Conservation (phyloP, 2,888 invertebrate genomes). For the Nasonovia ribisnigri region DNA sequence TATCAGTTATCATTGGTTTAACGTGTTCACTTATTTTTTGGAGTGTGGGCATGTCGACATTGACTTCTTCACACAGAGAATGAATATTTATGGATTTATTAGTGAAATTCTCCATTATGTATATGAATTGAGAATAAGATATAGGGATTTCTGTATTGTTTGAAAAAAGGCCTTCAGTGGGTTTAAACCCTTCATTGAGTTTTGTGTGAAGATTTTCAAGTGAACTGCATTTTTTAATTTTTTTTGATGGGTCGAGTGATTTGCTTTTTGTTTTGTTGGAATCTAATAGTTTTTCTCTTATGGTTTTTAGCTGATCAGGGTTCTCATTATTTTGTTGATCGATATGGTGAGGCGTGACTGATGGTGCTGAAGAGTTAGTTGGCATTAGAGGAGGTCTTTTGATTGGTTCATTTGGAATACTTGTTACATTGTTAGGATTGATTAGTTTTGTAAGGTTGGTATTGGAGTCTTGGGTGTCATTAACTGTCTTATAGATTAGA, state of each 20-base stretch:
- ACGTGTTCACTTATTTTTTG: no score
- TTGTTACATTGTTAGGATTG: no score
- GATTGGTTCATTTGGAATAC: not conserved
- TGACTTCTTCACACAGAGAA: not conserved
- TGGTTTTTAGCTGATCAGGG: not conserved
- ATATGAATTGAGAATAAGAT: not conserved
- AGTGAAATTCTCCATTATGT: not conserved
- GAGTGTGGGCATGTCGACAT: no score
- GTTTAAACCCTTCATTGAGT: not conserved
- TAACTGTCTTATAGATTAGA: no score
- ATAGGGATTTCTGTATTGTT: conserved; percentile 4
- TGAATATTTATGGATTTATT: not conserved
- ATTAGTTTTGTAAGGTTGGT: no score
- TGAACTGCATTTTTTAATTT: conserved; percentile 3
- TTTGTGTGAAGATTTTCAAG: not conserved
- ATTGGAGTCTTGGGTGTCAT: no score
- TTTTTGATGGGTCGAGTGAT: not conserved
- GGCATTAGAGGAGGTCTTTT: conserved; percentile 4
- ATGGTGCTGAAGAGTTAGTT: not conserved
- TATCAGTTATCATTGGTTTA: no score
- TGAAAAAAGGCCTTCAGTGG: not conserved
- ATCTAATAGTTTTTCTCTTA: not conserved
- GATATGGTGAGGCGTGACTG: not conserved
- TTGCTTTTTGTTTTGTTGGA: not conserved
- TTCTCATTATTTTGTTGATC: not conserved